A percentile compares a stretch with the other conserved stretches of the same genome.
Evolutionary conservation across 2,797 vertebrate genomes (phyloP).

Genomic region (Champsocephalus esox): DNA sequence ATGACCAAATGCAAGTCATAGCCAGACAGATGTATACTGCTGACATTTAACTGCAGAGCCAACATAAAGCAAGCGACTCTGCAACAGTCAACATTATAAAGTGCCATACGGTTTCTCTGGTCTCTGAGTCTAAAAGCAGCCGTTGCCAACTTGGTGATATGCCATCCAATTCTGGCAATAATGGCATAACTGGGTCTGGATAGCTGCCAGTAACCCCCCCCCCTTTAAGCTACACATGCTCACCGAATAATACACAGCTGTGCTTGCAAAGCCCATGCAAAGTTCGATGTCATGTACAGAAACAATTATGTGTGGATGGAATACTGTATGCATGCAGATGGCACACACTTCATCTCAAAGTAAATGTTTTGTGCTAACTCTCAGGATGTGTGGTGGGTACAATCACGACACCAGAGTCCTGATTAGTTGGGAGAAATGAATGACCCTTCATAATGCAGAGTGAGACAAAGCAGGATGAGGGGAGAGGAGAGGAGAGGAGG

Average conservation of each 20-base stretch:
- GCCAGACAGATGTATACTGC: slow-evolving; percentile 19
- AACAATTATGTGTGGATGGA: slow-evolving; percentile 9
- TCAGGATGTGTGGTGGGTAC: slow-evolving; percentile 21
- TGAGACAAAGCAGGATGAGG: slow-evolving; percentile 46
- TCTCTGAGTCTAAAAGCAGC: slow-evolving; percentile 46
- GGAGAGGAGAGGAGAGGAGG: slow-evolving; percentile 41
- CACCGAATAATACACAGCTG: slow-evolving; percentile 60
- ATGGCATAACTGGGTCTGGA: slow-evolving; percentile 51
- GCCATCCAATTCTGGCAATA: slow-evolving; percentile 64
- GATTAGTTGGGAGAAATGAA: slow-evolving; percentile 31
- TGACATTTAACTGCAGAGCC: slow-evolving; percentile 45
- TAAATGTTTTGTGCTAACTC: not conserved
- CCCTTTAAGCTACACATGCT: slow-evolving; percentile 46
- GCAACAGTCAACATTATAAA: slow-evolving; percentile 57
- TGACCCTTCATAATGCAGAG: slow-evolving; percentile 64
- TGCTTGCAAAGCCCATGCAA: slow-evolving; percentile 26
- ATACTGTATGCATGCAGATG: not conserved
- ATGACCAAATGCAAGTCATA: slow-evolving; percentile 32
- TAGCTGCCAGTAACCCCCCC: slow-evolving; percentile 28
- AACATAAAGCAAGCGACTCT: slow-evolving; percentile 30
- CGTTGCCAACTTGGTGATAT: slow-evolving; percentile 66
- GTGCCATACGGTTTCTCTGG: slow-evolving; percentile 58
- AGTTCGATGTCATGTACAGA: slow-evolving; percentile 30
- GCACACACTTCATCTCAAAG: not conserved
- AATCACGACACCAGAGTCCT: slow-evolving; percentile 9